Conservation (phyloP, 2,888 invertebrate species). For the Helobdella robusta region DNA sequence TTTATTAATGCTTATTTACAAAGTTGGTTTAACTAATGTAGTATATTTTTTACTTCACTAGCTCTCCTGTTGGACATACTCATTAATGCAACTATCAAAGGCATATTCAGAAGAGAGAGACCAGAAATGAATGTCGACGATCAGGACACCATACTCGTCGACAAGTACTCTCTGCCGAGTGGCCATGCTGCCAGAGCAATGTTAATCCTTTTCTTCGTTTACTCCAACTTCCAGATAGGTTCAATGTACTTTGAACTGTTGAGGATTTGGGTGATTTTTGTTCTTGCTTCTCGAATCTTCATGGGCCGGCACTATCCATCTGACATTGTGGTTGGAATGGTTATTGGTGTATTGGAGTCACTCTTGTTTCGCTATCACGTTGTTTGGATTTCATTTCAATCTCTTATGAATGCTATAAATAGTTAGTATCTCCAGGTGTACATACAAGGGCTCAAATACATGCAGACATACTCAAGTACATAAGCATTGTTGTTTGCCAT, state of each 20-base stretch:
- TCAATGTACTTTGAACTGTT: not conserved
- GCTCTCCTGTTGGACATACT: slow-evolving; percentile 14
- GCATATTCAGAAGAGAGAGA: not conserved
- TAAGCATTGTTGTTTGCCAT: too few species aligned
- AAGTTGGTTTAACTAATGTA: not conserved
- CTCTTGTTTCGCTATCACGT: not conserved
- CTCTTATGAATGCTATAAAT: too few species aligned
- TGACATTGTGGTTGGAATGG: slow-evolving; percentile 15
- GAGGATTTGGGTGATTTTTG: slow-evolving; percentile 5
- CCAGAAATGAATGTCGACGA: not conserved
- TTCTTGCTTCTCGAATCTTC: slow-evolving; percentile 13
- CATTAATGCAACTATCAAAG: not conserved
- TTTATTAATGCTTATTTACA: too few species aligned
- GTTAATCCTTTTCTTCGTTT: not conserved
- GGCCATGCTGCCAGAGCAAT: slow-evolving; percentile 22
- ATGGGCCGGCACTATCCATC: slow-evolving; percentile 21
- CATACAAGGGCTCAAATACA: too few species aligned
- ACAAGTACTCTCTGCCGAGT: slow-evolving; percentile 19
- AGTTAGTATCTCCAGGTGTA: too few species aligned
- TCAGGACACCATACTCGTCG: not conserved
- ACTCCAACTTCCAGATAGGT: not conserved
- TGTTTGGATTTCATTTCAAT: slow-evolving; percentile 11
- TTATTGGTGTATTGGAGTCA: slow-evolving; percentile 12
- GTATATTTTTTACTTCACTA: not conserved
- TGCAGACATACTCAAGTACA: too few species aligned